Evolutionary conservation across 2,113 vertebrate genomes (phyloP).

Genomic region (Morone chrysops): DNA sequence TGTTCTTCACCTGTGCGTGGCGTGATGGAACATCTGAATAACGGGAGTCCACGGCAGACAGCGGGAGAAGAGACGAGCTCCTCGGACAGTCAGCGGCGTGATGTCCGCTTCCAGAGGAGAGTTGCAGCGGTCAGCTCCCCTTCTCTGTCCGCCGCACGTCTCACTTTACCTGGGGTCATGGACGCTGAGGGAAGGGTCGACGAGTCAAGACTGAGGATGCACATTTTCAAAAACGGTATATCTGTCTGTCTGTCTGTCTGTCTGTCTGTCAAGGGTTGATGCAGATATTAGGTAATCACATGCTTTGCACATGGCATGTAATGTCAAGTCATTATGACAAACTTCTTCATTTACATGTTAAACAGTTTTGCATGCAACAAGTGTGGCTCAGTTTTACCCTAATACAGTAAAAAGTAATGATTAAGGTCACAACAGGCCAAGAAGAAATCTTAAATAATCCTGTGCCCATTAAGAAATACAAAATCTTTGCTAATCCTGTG

Average conservation of each 20-base stretch:
- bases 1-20: constrained; percentile 8
- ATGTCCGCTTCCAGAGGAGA: constrained; percentile 19
- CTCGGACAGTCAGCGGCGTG: neutral
- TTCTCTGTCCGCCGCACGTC: constrained; percentile 53
- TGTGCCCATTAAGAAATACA: constrained; percentile 6
- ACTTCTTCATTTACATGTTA: neutral
- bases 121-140: constrained; percentile 66
- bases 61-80: constrained; percentile 16
- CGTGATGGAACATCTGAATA: constrained; percentile 45
- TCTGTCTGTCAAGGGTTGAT: neutral
- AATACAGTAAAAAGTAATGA: neutral
- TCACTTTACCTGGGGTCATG: constrained; percentile 83
- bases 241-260: neutral
- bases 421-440: constrained; percentile 14
- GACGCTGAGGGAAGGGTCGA: constrained; percentile 85
- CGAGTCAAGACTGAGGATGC: constrained; percentile 83
- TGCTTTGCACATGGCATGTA: neutral
- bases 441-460: constrained; percentile 12
- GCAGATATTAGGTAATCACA: neutral
- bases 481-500: constrained; percentile 2
- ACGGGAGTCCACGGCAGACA: neutral
- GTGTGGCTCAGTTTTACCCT: neutral
- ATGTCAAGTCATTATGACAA: neutral
- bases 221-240: constrained; percentile 85
- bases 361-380: neutral